Evolutionary conservation across 2,888 invertebrate species (phyloP), one percentile per base, ranked within the genome.

Genomic region (Synanthedon vespiformis): DNA sequence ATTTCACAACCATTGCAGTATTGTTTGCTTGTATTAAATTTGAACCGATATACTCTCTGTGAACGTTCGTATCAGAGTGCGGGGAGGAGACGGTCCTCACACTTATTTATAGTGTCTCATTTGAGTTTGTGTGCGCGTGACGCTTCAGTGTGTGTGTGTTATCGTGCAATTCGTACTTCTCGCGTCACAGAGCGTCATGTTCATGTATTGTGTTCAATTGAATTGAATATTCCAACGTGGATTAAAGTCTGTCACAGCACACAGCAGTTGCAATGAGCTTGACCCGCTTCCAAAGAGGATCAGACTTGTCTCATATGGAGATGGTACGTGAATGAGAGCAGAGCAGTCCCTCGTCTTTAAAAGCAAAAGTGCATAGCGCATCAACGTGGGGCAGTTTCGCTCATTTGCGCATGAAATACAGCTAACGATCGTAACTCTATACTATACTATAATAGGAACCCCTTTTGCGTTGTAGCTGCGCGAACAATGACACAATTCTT

Each of bases 1-100:
- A 71, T 77, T 80, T 80, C 60, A 80, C 77, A 65, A 80, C 80
- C 80, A 80, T 80, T 53, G 51, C 60, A 61, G 60, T 12, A 44
- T n/a, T 44, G 13, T 13, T 58, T 57, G 55, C 58, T 34, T 34
- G 34, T 10, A 34, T 34, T 34, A 2, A 10, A 53, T 14, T 27
- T 58, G 58, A 61, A 54, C 53, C 54, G 57, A 62, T 68, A 64
- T 71, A 69, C 62, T 72, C 75, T 66, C 64, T 56, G 53, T 56
- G 68, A 74, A 62, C 61, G 67, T 65, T 68, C 59, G 67, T 59
- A 59, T 68, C 70, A 67, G 70, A 72, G 67, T 80, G 77, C 58
- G 76, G 78, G 70, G 75, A 63, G 72, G 68, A 63, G 55, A 55
- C 58, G 57, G 50, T 55, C 41, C 22, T 57, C 55, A 44, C 50